Conservation (phyloP, 2,888 invertebrate species). For the Apodemia mormo region DNA sequence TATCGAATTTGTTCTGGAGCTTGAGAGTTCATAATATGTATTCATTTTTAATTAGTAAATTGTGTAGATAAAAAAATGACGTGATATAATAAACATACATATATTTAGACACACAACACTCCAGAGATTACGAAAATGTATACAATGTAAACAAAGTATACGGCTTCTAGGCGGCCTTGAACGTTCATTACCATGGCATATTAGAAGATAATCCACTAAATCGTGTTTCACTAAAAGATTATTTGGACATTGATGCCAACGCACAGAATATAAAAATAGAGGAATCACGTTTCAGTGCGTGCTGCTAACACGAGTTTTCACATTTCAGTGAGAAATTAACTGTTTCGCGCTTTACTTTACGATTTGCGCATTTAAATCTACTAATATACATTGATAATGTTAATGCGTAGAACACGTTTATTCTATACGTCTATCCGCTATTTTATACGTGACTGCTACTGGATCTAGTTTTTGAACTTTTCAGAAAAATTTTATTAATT, state of each 20-base stretch:
- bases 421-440: background rate
- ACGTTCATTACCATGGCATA: conserved; percentile 7
- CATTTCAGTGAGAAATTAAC: background rate
- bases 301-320: background rate
- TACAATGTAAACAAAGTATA: conserved; percentile 1
- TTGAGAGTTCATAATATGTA: too few relatives aligned
- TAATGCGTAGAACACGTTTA: background rate
- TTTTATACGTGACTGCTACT: background rate
- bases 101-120: too few relatives aligned
- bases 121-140: background rate
- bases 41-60: too few relatives aligned
- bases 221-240: conserved; percentile 1
- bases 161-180: conserved; percentile 9
- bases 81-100: too few relatives aligned
- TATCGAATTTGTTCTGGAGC: too few relatives aligned
- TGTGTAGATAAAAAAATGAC: too few relatives aligned
- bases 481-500: too few relatives aligned
- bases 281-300: conserved; percentile 7
- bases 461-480: too few relatives aligned
- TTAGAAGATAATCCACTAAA: conserved; percentile 9
- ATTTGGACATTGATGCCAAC: conserved; percentile 2
- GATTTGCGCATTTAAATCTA: conserved; percentile 5
- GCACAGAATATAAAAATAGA: conserved; percentile 14
- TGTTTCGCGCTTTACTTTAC: background rate
- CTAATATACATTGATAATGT: background rate